These are phyloP conservation scores for Rhogogaster chlorosoma DNA, from an alignment of 2,888 invertebrate genomes.

Conservation along the genomic window DNA sequence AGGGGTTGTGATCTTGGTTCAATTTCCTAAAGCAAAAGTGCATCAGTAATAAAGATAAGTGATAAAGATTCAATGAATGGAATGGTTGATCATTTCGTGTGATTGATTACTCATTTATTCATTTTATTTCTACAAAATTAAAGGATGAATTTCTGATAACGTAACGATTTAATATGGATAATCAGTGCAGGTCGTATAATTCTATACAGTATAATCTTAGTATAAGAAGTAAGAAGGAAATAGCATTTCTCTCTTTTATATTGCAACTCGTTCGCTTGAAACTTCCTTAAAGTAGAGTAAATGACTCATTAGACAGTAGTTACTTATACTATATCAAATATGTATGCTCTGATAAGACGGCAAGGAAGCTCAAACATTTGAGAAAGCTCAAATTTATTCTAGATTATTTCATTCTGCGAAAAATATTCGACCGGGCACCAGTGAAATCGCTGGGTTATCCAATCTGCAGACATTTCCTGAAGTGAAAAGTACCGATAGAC, in stretches of 20 bases:
- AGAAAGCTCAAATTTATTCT: neutral
- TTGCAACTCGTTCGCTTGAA: neutral
- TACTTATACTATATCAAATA: neutral
- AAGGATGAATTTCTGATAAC: neutral
- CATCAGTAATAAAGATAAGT: conserved; percentile 14
- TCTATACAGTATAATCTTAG: neutral
- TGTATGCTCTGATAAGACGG: no score
- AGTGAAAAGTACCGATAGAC: neutral
- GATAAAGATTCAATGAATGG: neutral
- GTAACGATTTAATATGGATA: neutral
- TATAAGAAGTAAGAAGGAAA: no score
- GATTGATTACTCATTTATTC: neutral
- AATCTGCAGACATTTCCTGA: neutral
- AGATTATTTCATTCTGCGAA: neutral
- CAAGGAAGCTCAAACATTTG: no score
- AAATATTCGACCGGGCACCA: neutral
- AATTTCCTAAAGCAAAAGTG: conserved; percentile 66
- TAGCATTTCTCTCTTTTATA: neutral
- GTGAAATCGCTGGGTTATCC: neutral
- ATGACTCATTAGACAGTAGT: no score
- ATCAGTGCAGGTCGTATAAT: neutral
- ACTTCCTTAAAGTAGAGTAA: no score
- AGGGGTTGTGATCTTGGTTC: conserved; percentile 66
- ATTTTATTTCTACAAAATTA: neutral
- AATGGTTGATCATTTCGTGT: neutral